These are phyloP conservation scores for Zoanthus sociatus DNA, from an alignment of 92 coral and sea anemone genomes.

Conservation along the genomic window DNA sequence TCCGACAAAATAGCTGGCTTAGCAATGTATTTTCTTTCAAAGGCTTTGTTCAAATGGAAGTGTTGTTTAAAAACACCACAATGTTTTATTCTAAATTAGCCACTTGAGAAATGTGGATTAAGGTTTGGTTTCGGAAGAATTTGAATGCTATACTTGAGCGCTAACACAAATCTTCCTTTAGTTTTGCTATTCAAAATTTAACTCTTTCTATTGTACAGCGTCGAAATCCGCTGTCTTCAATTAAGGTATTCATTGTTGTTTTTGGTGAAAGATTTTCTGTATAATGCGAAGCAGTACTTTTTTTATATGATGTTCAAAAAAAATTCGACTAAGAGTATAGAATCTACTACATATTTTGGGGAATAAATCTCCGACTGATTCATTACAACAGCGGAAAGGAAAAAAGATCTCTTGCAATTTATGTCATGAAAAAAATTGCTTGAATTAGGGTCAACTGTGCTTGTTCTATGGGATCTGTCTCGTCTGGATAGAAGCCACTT, in stretches of 20 bases:
- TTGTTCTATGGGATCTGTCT: neutral
- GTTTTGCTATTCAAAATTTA: neutral
- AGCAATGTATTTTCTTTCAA: conserved; percentile 21
- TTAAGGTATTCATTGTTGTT: conserved; percentile 1
- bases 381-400: neutral
- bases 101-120: neutral
- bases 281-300: neutral
- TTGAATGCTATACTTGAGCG: neutral
- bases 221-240: neutral
- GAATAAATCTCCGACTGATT: neutral
- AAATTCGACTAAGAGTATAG: neutral
- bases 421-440: neutral
- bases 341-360: neutral
- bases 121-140: neutral
- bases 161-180: neutral
- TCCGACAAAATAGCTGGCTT: conserved; percentile 62
- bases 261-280: neutral
- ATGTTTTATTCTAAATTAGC: conserved; percentile 34
- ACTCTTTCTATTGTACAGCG: conserved; percentile 1
- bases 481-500: neutral
- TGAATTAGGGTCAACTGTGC: neutral
- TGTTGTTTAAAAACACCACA: conserved; percentile 14
- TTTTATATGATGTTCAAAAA: neutral
- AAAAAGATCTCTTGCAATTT: neutral
- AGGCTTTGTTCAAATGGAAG: conserved; percentile 26